phyloP scores from a whole-genome alignment of 64 coral and sea anemone species.

The Stichodactyla helianthus region DNA sequence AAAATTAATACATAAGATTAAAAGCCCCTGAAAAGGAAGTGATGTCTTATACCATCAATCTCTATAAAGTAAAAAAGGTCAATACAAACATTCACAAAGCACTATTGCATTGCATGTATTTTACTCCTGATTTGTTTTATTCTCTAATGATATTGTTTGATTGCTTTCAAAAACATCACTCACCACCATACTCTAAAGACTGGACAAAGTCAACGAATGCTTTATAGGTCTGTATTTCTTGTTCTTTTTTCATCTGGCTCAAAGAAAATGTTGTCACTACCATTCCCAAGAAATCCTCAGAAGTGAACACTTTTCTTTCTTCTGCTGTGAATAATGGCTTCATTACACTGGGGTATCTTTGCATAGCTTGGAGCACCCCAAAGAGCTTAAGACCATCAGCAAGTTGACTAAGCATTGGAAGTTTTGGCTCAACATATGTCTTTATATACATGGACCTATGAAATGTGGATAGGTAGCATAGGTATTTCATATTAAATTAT shows the following conservation, averaged over 20 bases:
- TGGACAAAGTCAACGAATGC: conserved; percentile 11
- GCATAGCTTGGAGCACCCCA: conserved; percentile 41
- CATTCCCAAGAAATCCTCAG: background rate
- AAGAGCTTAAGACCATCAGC: conserved; percentile 21
- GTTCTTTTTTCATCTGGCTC: conserved; percentile 23
- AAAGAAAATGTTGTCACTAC: background rate
- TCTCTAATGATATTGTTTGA: too few species aligned
- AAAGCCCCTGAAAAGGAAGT: too few species aligned
- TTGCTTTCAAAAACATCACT: background rate
- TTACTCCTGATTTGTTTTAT: background rate
- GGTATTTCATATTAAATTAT: background rate
- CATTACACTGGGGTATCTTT: conserved; percentile 22
- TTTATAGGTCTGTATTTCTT: conserved; percentile 27
- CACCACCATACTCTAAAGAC: background rate
- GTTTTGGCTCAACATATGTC: background rate
- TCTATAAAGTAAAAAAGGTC: background rate
- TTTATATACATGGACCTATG: conserved; percentile 36
- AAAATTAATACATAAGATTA: background rate
- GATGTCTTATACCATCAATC: background rate
- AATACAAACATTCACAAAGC: background rate
- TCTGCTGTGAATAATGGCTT: conserved; percentile 22
- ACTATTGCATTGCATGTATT: conserved; percentile 15
- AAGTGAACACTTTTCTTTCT: conserved; percentile 2
- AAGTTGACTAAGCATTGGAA: conserved; percentile 30
- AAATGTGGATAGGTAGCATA: background rate